phyloP scores from a whole-genome alignment of 1,140 invertebrate species.

The Nomia melanderi region DNA sequence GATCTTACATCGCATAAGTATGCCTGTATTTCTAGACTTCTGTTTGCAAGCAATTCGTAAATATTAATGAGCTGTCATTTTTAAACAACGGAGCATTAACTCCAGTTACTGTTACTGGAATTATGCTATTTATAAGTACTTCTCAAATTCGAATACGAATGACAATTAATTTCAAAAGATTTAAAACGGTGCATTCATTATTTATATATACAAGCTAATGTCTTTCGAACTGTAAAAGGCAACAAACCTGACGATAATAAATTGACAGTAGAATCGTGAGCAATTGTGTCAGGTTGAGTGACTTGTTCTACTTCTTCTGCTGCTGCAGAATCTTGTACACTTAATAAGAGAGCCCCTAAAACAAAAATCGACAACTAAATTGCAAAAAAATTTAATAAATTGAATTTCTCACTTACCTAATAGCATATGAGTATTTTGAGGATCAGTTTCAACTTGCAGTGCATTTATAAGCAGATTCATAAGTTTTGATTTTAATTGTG shows the following conservation, averaged over 20 bases:
- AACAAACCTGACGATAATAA: slow-evolving; percentile 87
- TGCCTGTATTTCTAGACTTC: slow-evolving; percentile 34
- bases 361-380: slow-evolving; percentile 4
- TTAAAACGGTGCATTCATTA: slow-evolving; percentile 52
- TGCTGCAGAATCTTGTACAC: slow-evolving; percentile 91
- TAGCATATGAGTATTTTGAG: slow-evolving; percentile 94
- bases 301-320: slow-evolving; percentile 88
- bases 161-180: slow-evolving; percentile 30
- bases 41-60: slow-evolving; percentile 37
- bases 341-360: slow-evolving; percentile 86
- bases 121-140: slow-evolving; percentile 24
- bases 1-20: slow-evolving; percentile 45
- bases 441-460: slow-evolving; percentile 92
- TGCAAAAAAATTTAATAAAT: slow-evolving; percentile 3
- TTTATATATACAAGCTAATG: slow-evolving; percentile 36
- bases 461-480: slow-evolving; percentile 93
- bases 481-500: slow-evolving; percentile 89
- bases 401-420: slow-evolving; percentile 82
- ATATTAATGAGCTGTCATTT: slow-evolving; percentile 41
- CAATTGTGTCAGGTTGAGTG: slow-evolving; percentile 80
- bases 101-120: slow-evolving; percentile 21
- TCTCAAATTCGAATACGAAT: slow-evolving; percentile 34
- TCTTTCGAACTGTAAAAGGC: neutral
- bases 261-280: slow-evolving; percentile 84
- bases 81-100: slow-evolving; percentile 37